phyloP scores from a whole-genome alignment of 2,113 vertebrate species.

The Brevimyrus niger region DNA sequence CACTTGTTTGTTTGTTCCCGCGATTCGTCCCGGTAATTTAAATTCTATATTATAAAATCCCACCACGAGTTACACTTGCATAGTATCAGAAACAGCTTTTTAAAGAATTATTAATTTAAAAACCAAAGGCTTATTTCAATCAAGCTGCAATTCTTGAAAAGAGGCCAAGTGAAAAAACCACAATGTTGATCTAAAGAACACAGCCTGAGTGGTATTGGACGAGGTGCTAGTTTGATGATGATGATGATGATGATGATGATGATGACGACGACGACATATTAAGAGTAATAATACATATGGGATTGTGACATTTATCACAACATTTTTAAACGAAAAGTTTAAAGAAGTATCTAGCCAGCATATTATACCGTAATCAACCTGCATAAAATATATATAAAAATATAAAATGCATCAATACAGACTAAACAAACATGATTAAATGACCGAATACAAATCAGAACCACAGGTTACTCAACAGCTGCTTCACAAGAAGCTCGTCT shows the following conservation, averaged over 20 bases:
- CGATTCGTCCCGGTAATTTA: not conserved
- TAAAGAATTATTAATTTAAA: not conserved
- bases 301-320: not conserved
- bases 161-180: not conserved
- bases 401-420: not conserved
- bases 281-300: not conserved
- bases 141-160: not conserved
- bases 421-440: not conserved
- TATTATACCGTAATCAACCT: not conserved
- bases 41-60: not conserved
- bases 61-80: not conserved
- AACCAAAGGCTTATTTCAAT: not conserved
- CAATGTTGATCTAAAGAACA: not conserved
- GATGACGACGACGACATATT: too few species aligned
- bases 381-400: not conserved
- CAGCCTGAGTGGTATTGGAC: not conserved
- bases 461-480: too few species aligned
- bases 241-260: too few species aligned
- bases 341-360: not conserved
- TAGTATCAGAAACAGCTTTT: not conserved
- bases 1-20: not conserved
- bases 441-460: not conserved
- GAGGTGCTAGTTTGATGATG: too few species aligned
- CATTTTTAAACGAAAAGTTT: not conserved
- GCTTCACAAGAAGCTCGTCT: not conserved